phyloP scores from a whole-genome alignment of 2,888 invertebrate genomes.

The Cerastoderma edule region DNA sequence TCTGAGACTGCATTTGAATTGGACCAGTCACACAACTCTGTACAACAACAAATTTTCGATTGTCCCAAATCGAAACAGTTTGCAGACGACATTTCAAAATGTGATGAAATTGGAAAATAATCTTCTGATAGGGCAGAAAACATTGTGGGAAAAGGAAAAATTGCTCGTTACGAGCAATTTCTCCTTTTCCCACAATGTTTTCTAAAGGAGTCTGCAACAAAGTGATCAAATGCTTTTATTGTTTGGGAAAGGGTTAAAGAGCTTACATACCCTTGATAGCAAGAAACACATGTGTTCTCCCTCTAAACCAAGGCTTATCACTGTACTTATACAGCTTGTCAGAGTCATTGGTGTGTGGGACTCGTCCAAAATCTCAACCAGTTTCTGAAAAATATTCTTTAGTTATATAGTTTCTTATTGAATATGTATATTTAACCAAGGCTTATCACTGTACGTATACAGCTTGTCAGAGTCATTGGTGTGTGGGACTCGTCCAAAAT shows the following conservation, averaged over 20 bases:
- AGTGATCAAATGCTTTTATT: too few species aligned
- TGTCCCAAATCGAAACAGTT: too few species aligned
- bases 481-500: slow-evolving; percentile 74
- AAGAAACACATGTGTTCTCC: slow-evolving; percentile 87
- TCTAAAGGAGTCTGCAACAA: too few species aligned
- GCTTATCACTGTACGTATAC: slow-evolving; percentile 81
- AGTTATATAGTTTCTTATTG: too few species aligned
- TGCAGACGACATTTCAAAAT: too few species aligned
- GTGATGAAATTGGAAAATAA: too few species aligned
- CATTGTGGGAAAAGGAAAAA: too few species aligned
- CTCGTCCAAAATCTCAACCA: slow-evolving; percentile 77
- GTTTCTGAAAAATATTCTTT: slow-evolving; percentile 77
- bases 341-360: slow-evolving; percentile 72
- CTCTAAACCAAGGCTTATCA: slow-evolving; percentile 87
- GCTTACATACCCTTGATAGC: slow-evolving; percentile 10
- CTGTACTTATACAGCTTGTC: slow-evolving; percentile 79
- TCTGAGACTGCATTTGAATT: too few species aligned
- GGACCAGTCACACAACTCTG: too few species aligned
- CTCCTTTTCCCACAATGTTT: background rate
- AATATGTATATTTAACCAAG: too few species aligned
- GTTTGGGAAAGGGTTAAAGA: too few species aligned
- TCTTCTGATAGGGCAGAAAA: background rate
- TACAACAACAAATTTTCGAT: too few species aligned
- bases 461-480: slow-evolving; percentile 73
- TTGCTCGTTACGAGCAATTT: background rate